Percentiles rank a stretch among this genome's conserved stretches.
These are phyloP conservation scores for Cataglyphis livida DNA, from an alignment of 2,888 invertebrate species.

Conservation along the genomic window DNA sequence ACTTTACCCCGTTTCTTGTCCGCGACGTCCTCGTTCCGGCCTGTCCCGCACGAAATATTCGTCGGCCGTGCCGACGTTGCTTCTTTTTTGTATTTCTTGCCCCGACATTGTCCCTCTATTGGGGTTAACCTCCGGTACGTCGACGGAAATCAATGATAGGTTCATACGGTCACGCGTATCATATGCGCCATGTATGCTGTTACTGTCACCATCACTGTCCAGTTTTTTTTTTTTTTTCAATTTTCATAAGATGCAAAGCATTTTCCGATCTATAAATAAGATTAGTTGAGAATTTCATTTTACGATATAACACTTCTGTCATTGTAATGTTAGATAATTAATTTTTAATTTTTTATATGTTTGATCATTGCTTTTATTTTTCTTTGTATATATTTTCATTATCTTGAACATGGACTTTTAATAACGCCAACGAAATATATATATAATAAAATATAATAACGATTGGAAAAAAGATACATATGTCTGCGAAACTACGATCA, in stretches of 20 bases:
- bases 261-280: not conserved
- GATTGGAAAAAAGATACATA: not conserved
- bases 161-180: conserved; percentile 68
- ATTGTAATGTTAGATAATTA: not conserved
- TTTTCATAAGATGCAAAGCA: not conserved
- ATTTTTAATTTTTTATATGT: not conserved
- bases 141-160: conserved; percentile 74
- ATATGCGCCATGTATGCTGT: conserved; percentile 48
- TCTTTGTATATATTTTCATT: not conserved
- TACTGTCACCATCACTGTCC: conserved; percentile 5
- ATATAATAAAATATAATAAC: not conserved
- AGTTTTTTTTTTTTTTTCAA: not conserved
- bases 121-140: conserved; percentile 65
- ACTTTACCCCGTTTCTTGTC: conserved; percentile 52
- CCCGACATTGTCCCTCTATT: conserved; percentile 61
- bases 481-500: not conserved
- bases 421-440: not conserved
- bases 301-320: not conserved
- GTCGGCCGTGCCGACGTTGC: conserved; percentile 23
- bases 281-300: not conserved
- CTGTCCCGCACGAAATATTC: conserved; percentile 45
- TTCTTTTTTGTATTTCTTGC: conserved; percentile 56
- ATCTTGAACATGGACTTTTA: not conserved
- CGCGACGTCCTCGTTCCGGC: conserved; percentile 42
- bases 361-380: not conserved